Evolutionary conservation across 2,888 invertebrate genomes (phyloP).

Genomic region (Melieria picta): DNA sequence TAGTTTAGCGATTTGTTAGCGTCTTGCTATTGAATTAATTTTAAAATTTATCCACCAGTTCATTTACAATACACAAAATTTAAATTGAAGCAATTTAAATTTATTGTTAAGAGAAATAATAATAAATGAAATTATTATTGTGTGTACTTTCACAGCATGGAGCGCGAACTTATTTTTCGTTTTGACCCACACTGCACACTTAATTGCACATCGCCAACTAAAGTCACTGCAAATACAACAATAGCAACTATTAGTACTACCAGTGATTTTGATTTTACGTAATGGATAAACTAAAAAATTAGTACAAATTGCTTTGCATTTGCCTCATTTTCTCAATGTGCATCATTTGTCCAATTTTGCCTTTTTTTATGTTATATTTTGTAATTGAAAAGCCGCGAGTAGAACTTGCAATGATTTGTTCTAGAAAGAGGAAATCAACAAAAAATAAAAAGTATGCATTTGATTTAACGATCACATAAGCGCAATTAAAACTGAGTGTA

Average conservation of each 20-base stretch:
- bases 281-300: conserved; percentile 29
- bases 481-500: neutral
- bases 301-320: conserved; percentile 38
- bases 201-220: no score
- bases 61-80: conserved; percentile 21
- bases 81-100: conserved; percentile 38
- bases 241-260: no score
- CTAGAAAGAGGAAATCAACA: neutral
- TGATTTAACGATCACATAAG: neutral
- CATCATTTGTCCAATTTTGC: neutral
- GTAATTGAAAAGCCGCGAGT: neutral
- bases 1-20: conserved; percentile 29
- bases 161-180: no score
- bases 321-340: conserved; percentile 16
- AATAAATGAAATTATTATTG: conserved; percentile 29
- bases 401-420: neutral
- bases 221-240: no score
- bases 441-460: conserved; percentile 7
- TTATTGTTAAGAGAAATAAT: conserved; percentile 42
- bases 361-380: neutral
- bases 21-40: no score
- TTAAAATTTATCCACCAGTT: no score
- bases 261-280: neutral
- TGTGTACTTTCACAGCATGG: neutral
- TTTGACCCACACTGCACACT: no score